These are phyloP conservation scores for Saguinus oedipus DNA, from an alignment of 2,797 vertebrate species.

Conservation along the genomic window DNA sequence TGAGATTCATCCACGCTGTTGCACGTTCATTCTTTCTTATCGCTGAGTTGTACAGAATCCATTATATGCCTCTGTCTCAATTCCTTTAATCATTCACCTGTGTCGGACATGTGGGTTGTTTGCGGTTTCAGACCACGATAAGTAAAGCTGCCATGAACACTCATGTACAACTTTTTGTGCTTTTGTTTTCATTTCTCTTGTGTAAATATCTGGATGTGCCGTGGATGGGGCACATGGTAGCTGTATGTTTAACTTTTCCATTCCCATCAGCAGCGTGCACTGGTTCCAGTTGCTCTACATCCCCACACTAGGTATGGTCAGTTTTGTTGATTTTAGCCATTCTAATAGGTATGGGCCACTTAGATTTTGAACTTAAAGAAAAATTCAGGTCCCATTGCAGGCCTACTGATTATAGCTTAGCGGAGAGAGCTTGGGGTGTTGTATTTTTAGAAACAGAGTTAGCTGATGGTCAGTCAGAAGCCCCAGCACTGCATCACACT, in stretches of 20 bases:
- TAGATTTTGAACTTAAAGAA: background rate
- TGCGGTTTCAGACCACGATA: background rate
- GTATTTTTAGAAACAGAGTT: background rate
- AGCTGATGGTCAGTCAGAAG: background rate
- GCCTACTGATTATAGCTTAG: background rate
- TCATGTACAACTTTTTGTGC: background rate
- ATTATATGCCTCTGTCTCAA: background rate
- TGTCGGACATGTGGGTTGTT: background rate
- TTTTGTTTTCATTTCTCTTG: background rate
- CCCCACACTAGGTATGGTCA: accelerated
- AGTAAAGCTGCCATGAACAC: background rate
- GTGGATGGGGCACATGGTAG: background rate
- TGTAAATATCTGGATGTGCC: background rate
- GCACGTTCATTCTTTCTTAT: background rate
- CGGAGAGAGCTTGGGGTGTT: background rate
- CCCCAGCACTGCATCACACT: background rate
- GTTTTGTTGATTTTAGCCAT: background rate
- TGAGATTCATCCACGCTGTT: background rate
- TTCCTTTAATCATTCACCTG: background rate
- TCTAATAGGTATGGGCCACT: background rate
- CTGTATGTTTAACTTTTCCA: background rate
- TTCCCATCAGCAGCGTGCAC: accelerated
- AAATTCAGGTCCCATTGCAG: background rate
- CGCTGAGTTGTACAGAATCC: background rate
- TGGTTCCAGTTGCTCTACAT: background rate